Conservation (phyloP, 92 coral and sea anemone genomes). For the Bergia sp. region DNA sequence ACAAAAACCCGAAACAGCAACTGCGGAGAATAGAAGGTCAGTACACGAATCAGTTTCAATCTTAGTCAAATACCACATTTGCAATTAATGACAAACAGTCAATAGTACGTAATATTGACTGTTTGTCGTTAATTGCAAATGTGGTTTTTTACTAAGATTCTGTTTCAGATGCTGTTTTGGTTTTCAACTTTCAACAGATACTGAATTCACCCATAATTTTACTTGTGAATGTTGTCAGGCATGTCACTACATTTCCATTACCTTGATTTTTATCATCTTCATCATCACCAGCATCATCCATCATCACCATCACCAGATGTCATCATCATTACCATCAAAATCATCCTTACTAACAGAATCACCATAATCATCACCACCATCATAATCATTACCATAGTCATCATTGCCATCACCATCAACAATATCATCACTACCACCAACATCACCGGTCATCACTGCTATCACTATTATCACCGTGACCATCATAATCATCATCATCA, state of each 20-base stretch:
- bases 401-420: background rate
- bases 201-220: too few species aligned
- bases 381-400: background rate
- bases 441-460: background rate
- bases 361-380: background rate
- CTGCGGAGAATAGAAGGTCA: conserved; percentile 18
- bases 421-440: background rate
- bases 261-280: too few species aligned
- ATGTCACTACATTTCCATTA: too few species aligned
- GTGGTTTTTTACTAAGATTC: too few species aligned
- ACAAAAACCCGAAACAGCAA: conserved; percentile 11
- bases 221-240: too few species aligned
- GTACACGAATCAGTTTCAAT: background rate
- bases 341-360: background rate
- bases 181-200: too few species aligned
- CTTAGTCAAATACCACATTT: too few species aligned
- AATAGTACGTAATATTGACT: too few species aligned
- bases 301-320: background rate
- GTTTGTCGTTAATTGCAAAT: too few species aligned
- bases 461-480: too few species aligned
- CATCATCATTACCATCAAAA: background rate
- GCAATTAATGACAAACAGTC: too few species aligned
- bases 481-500: background rate
- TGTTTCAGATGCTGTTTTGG: too few species aligned
- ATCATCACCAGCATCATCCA: background rate